A percentile compares a stretch with the other conserved stretches of the same genome.
These are phyloP conservation scores for Mesorhabditis sp. DNA, from an alignment of 2,888 invertebrate genomes.

Conservation along the genomic window DNA sequence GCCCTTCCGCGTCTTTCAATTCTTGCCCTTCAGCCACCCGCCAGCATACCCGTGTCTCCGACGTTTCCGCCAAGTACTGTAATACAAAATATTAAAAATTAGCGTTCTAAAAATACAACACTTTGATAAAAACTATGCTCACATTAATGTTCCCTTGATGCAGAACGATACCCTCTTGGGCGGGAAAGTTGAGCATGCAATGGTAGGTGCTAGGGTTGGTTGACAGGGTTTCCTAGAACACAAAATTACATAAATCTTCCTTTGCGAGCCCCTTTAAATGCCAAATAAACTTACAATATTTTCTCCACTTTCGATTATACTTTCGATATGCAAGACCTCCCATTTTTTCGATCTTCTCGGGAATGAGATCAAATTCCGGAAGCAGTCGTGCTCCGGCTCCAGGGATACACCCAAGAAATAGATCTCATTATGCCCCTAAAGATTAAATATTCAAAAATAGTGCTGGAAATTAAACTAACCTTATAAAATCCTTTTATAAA, in stretches of 20 bases:
- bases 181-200: constrained; percentile 45
- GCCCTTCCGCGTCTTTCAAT: constrained; percentile 45
- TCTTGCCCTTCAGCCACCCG: constrained; percentile 46
- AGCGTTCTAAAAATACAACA: neutral
- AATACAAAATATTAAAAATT: constrained; percentile 5
- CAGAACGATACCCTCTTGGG: constrained; percentile 46
- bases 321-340: constrained; percentile 20
- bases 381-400: constrained; percentile 38
- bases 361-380: constrained; percentile 20
- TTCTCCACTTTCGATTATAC: constrained; percentile 13
- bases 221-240: neutral
- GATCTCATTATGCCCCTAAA: constrained; percentile 48
- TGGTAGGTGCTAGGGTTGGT: constrained; percentile 17
- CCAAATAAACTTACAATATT: neutral
- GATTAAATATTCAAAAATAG: neutral
- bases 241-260: neutral
- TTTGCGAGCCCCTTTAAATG: neutral
- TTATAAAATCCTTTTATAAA: constrained; percentile 50
- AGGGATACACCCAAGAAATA: constrained; percentile 42
- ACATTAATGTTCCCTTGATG: constrained; percentile 40
- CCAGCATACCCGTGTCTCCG: constrained; percentile 44
- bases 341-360: constrained; percentile 10
- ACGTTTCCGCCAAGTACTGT: constrained; percentile 7
- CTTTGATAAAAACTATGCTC: neutral
- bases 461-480: constrained; percentile 14